Evolutionary conservation across 2,113 vertebrate genomes (phyloP).

Genomic region (Leiothrix lutea): DNA sequence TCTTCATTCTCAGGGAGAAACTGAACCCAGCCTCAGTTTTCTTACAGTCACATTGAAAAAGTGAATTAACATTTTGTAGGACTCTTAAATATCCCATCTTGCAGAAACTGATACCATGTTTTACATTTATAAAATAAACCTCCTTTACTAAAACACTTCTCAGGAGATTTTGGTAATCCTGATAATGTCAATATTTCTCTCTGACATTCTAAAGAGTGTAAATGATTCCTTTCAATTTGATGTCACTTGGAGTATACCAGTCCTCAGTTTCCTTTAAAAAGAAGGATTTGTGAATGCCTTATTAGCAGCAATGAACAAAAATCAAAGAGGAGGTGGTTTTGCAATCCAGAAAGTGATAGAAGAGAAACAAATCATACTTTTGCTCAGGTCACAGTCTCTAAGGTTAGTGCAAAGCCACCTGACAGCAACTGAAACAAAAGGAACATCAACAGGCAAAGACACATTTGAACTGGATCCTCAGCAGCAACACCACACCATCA

Average conservation of each 20-base stretch:
- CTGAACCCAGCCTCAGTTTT: background rate
- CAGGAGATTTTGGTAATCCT: background rate
- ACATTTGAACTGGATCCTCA: background rate
- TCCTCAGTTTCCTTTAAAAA: background rate
- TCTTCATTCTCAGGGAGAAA: background rate
- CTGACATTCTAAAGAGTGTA: background rate
- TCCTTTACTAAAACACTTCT: background rate
- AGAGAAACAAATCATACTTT: background rate
- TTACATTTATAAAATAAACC: background rate
- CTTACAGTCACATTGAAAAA: background rate
- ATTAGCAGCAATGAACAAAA: background rate
- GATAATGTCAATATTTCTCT: background rate
- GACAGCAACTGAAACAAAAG: background rate
- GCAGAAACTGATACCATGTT: background rate
- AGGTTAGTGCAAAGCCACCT: background rate
- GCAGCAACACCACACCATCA: background rate
- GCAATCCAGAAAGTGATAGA: background rate
- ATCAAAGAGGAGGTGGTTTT: background rate
- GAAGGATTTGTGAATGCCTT: background rate
- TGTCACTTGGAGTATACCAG: background rate
- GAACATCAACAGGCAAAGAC: background rate
- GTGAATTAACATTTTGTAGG: background rate
- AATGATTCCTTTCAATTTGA: background rate
- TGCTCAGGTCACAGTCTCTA: background rate
- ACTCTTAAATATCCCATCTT: background rate